Percentiles rank a stretch among this genome's conserved stretches.
These are phyloP conservation scores for Odontamblyopus lacepedii DNA, from an alignment of 2,797 vertebrate genomes.

Conservation along the genomic window DNA sequence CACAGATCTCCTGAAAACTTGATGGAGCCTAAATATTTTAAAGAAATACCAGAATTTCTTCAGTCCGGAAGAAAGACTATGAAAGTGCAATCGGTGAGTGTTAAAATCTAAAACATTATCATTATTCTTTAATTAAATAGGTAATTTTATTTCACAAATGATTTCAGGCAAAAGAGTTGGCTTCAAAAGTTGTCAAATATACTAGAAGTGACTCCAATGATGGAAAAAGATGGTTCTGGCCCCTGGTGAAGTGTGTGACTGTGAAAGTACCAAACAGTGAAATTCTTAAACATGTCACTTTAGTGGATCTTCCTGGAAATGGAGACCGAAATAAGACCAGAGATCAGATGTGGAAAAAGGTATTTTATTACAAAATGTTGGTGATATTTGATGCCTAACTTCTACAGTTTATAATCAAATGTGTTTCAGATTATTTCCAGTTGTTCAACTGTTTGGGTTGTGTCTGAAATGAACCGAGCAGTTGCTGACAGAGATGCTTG, in stretches of 20 bases:
- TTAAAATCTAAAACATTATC: background rate
- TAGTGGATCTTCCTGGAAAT: constrained; percentile 68
- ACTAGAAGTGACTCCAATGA: constrained; percentile 20
- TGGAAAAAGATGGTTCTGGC: constrained; percentile 48
- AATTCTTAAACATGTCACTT: constrained; percentile 53
- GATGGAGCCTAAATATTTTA: constrained; percentile 23
- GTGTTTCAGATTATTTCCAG: constrained; percentile 36
- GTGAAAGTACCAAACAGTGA: constrained; percentile 45
- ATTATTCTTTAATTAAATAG: background rate
- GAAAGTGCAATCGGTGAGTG: constrained; percentile 35
- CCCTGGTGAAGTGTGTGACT: constrained; percentile 65
- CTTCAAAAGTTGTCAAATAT: constrained; percentile 20
- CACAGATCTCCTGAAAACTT: constrained; percentile 2
- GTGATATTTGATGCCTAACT: background rate
- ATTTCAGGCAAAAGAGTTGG: constrained; percentile 44
- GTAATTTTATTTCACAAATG: background rate
- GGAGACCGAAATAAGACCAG: constrained; percentile 64
- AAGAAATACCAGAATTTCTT: constrained; percentile 35
- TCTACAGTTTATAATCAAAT: too few species aligned
- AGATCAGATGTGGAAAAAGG: constrained; percentile 65
- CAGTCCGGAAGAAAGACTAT: constrained; percentile 1
- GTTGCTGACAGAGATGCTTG: constrained; percentile 34
- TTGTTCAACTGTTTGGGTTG: constrained; percentile 57
- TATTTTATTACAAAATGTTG: constrained; percentile 17
- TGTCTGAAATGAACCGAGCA: constrained; percentile 38